Conservation (phyloP, 2,113 vertebrate species). For the Sclerurus mexicanus region DNA sequence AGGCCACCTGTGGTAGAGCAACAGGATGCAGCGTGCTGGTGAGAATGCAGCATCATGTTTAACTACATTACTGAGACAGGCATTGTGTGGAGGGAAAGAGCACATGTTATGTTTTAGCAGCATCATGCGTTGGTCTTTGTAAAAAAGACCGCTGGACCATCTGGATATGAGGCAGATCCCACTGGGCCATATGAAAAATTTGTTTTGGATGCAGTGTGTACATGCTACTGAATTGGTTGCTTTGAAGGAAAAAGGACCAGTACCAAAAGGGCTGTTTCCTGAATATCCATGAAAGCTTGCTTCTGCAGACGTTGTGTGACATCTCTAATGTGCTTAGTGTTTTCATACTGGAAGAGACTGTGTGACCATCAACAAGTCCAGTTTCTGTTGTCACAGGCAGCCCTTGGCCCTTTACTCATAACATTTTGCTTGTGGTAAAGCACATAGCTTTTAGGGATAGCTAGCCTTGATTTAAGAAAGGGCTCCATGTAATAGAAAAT, state of each 20-base stretch:
- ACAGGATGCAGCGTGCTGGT: not conserved
- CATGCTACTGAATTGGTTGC: not conserved
- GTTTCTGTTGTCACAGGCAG: not conserved
- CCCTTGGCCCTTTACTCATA: not conserved
- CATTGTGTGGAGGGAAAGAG: not conserved
- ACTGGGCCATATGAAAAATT: not conserved
- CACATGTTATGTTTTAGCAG: not conserved
- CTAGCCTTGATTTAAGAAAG: not conserved
- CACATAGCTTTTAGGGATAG: not conserved
- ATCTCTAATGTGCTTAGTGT: not conserved
- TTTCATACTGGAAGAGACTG: not conserved
- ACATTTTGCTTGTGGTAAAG: not conserved
- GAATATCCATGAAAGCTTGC: not conserved
- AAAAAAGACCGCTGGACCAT: not conserved
- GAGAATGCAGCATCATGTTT: not conserved
- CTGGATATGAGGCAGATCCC: slow-evolving; percentile 6
- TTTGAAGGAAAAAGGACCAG: not conserved
- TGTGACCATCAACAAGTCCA: not conserved
- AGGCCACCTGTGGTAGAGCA: not conserved
- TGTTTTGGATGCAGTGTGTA: not conserved
- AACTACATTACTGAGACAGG: not conserved
- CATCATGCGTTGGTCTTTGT: not conserved
- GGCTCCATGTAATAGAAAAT: not conserved
- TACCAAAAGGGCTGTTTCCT: not conserved
- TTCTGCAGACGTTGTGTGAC: too few relatives aligned